Conservation (phyloP, 2,888 invertebrate genomes). For the Caenorhabditis sinica region DNA sequence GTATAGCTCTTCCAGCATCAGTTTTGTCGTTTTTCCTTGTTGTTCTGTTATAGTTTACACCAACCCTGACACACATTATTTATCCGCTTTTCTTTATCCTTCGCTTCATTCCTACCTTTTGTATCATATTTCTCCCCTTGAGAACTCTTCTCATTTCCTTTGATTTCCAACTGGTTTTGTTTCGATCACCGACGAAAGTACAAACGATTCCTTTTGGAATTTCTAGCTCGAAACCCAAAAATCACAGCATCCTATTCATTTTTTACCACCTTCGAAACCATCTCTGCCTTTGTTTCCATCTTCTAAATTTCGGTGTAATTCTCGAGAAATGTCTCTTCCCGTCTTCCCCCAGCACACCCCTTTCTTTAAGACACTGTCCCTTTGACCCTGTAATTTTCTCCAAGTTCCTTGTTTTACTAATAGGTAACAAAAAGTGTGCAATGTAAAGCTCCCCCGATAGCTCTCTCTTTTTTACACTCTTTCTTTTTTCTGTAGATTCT, state of each 20-base stretch:
- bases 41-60: slow-evolving; percentile 44
- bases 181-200: slow-evolving; percentile 28
- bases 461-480: not conserved
- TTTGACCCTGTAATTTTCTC: slow-evolving; percentile 23
- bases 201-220: slow-evolving; percentile 47
- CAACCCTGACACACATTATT: slow-evolving; percentile 26
- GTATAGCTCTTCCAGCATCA: slow-evolving; percentile 28
- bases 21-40: slow-evolving; percentile 33
- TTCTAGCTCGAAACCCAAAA: too few species aligned
- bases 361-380: slow-evolving; percentile 1
- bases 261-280: slow-evolving; percentile 14
- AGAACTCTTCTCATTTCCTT: not conserved
- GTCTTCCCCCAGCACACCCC: not conserved
- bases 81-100: slow-evolving; percentile 44
- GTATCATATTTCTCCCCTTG: slow-evolving; percentile 29
- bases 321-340: not conserved
- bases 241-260: slow-evolving; percentile 10
- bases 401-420: slow-evolving; percentile 42
- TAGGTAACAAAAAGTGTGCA: slow-evolving; percentile 21
- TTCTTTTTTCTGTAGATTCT: slow-evolving; percentile 13
- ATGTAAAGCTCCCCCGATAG: slow-evolving; percentile 5
- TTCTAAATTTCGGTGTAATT: slow-evolving; percentile 24
- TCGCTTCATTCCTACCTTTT: slow-evolving; percentile 11
- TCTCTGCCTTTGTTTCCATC: slow-evolving; percentile 10
- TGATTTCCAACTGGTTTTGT: slow-evolving; percentile 30